These are phyloP conservation scores for Hyles lineata DNA, from an alignment of 2,888 invertebrate species.

Conservation along the genomic window DNA sequence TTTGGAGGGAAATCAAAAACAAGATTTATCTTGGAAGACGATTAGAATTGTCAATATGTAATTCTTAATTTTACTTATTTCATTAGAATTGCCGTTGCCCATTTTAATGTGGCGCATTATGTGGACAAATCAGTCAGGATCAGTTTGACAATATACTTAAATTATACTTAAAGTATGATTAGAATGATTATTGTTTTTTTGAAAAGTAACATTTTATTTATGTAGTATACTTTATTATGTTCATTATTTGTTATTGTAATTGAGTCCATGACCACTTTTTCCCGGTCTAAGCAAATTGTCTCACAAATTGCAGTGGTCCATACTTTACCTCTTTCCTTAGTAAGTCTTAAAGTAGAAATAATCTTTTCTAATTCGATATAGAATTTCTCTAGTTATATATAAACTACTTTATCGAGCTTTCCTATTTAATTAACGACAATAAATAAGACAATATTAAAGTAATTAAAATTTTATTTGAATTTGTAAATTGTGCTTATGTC, in stretches of 20 bases:
- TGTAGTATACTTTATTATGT: no score
- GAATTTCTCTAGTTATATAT: constrained; percentile 33
- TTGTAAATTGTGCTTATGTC: constrained; percentile 35
- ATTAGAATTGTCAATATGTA: no score
- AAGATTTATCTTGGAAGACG: neutral
- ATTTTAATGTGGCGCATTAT: no score
- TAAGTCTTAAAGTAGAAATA: constrained; percentile 44
- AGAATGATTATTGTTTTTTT: no score
- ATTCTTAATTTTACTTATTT: neutral
- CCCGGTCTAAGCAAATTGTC: constrained; percentile 35
- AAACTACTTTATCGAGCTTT: constrained; percentile 36
- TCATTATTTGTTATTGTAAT: neutral
- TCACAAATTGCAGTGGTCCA: constrained; percentile 65
- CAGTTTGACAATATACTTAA: no score
- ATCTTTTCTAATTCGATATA: constrained; percentile 41
- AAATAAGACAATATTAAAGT: constrained; percentile 32
- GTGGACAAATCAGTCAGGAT: no score
- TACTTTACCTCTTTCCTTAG: constrained; percentile 60
- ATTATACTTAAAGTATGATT: no score
- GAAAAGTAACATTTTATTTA: no score
- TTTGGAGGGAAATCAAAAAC: no score
- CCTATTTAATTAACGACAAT: constrained; percentile 35
- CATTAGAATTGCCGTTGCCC: neutral
- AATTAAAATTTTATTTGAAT: constrained; percentile 36
- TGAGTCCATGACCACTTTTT: neutral